Evolutionary conservation across 2,888 invertebrate species (phyloP).

Genomic region (Rotaria macrura): DNA sequence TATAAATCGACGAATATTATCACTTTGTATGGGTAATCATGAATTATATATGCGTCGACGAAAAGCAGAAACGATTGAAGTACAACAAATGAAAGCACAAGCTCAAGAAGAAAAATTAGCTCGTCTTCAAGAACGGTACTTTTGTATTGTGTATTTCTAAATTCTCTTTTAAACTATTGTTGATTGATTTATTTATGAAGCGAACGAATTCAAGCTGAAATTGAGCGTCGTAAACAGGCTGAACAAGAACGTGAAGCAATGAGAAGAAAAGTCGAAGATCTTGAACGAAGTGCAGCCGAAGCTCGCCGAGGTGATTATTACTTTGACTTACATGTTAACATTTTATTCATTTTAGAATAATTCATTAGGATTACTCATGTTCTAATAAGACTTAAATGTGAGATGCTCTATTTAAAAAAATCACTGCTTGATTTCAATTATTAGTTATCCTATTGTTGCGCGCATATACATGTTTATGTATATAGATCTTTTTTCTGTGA

Average conservation of each 20-base stretch:
- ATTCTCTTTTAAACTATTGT: neutral
- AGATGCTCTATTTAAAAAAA: neutral
- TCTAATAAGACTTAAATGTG: neutral
- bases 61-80: conserved; percentile 97
- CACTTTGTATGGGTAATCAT: conserved; percentile 98
- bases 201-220: conserved; percentile 17
- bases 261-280: neutral
- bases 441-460: neutral
- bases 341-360: neutral
- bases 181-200: neutral
- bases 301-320: neutral
- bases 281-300: neutral
- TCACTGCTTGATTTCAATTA: neutral
- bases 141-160: too few relatives aligned
- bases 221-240: conserved; percentile 10
- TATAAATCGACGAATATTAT: conserved; percentile 94
- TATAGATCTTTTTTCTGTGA: neutral
- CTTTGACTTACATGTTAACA: neutral
- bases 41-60: conserved; percentile 96
- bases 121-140: neutral
- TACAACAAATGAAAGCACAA: conserved; percentile 99
- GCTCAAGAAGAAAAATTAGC: conserved; percentile 79
- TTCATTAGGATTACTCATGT: neutral
- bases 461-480: too few relatives aligned
- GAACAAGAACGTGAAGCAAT: conserved; percentile 11